These are phyloP conservation scores for Musca vetustissima DNA, from an alignment of 1,140 invertebrate species.

Conservation along the genomic window DNA sequence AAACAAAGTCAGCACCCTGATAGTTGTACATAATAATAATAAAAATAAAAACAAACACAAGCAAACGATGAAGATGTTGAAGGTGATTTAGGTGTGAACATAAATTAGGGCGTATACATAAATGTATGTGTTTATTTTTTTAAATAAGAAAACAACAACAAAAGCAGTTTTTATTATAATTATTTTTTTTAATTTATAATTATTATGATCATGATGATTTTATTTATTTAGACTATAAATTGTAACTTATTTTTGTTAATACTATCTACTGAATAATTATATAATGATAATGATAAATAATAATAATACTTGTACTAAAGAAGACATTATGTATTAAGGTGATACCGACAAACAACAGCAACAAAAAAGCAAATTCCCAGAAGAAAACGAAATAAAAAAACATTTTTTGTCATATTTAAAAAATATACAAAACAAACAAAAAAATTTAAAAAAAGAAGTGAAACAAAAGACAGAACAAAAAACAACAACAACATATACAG, in stretches of 20 bases:
- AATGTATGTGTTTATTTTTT: neutral
- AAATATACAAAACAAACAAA: constrained; percentile 17
- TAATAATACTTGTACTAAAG: constrained; percentile 22
- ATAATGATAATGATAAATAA: constrained; percentile 19
- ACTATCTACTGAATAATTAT: constrained; percentile 41
- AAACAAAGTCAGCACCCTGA: constrained; percentile 76
- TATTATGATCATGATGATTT: constrained; percentile 41
- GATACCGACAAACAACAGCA: constrained; percentile 11
- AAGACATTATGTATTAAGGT: constrained; percentile 21
- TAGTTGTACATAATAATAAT: constrained; percentile 54
- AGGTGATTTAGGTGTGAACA: neutral
- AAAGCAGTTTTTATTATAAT: neutral
- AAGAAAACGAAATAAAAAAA: neutral
- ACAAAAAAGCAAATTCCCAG: neutral
- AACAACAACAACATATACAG: neutral
- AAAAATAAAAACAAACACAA: too few species aligned
- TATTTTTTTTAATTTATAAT: constrained; percentile 31
- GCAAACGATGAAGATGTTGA: neutral
- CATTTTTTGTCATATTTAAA: constrained; percentile 19
- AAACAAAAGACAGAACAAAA: constrained; percentile 11
- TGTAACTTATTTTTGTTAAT: constrained; percentile 40
- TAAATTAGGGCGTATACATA: constrained; percentile 5
- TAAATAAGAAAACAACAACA: neutral
- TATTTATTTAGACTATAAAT: constrained; percentile 48
- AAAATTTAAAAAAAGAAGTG: neutral